Evolutionary conservation across 1,140 invertebrate species (phyloP).

Genomic region (Saccostrea glomerata): DNA sequence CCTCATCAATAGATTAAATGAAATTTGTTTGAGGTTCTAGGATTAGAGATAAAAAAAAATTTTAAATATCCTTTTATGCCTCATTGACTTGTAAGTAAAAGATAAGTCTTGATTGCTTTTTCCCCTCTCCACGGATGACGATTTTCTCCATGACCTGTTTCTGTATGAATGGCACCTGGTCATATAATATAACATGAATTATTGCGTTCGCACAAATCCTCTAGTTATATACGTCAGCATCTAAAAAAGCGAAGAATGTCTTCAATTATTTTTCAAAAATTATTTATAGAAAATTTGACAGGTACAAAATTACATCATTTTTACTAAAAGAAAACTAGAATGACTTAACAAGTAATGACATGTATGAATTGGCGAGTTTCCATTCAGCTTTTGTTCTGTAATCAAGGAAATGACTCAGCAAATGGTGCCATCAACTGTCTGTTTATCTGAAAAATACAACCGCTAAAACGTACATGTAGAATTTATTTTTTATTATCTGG

Average conservation of each 20-base stretch:
- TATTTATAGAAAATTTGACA: no score
- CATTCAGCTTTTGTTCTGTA: neutral
- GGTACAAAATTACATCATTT: no score
- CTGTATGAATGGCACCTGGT: neutral
- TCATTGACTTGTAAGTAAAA: neutral
- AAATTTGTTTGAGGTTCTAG: neutral
- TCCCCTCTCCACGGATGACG: neutral
- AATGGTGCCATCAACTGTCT: neutral
- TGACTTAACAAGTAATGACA: no score
- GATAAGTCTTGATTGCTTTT: neutral
- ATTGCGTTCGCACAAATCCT: neutral
- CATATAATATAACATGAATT: neutral
- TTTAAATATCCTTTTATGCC: neutral
- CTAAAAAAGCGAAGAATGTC: neutral
- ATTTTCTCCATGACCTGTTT: neutral
- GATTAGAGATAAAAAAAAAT: slow-evolving; percentile 12
- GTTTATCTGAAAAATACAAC: neutral
- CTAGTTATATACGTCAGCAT: neutral
- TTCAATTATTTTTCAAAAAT: neutral
- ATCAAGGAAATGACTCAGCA: neutral
- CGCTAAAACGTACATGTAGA: neutral
- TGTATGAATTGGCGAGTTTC: neutral
- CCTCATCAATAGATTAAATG: neutral
- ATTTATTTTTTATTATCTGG: no score
- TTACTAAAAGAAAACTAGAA: no score